Evolutionary conservation across 92 coral and sea anemone genomes (phyloP).

Genomic region (Micromussa lordhowensis): DNA sequence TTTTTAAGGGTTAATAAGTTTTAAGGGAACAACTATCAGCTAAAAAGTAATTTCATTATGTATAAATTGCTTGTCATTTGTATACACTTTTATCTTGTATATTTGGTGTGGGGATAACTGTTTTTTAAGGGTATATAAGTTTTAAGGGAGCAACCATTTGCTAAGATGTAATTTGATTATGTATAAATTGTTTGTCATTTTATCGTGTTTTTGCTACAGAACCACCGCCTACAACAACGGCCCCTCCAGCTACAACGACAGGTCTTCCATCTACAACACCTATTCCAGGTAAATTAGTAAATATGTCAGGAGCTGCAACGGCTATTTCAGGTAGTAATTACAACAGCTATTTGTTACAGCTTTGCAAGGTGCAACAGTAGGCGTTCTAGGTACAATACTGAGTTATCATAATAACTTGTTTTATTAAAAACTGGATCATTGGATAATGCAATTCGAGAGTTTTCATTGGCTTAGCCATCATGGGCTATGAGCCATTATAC

Average conservation of each 20-base stretch:
- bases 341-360: too few relatives aligned
- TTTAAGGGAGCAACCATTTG: background rate
- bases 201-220: background rate
- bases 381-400: background rate
- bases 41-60: too few relatives aligned
- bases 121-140: background rate
- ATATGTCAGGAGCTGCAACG: background rate
- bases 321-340: background rate
- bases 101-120: background rate
- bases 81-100: background rate
- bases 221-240: background rate
- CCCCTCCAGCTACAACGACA: background rate
- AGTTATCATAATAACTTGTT: background rate
- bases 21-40: too few relatives aligned
- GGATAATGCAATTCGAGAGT: too few relatives aligned
- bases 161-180: background rate
- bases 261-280: background rate
- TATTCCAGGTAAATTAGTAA: background rate
- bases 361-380: background rate
- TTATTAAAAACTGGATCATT: too few relatives aligned
- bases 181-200: background rate
- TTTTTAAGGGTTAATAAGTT: background rate
- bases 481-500: too few relatives aligned
- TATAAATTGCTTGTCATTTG: background rate
- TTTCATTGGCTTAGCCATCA: too few relatives aligned